Base-by-base conservation (phyloP, 2,888 invertebrate species). In the Melinaea marsaeus region DNA sequence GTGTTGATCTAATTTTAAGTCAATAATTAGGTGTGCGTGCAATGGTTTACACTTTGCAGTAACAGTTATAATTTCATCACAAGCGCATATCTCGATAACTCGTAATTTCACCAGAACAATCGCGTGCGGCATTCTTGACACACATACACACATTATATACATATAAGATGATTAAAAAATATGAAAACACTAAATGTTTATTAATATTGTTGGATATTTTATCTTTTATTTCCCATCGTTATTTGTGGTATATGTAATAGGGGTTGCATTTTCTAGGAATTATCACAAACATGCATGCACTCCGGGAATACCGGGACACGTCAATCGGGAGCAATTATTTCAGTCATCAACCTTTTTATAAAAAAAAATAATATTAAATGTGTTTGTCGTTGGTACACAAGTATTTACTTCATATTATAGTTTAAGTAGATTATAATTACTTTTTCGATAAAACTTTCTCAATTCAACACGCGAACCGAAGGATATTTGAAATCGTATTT, bases 51-150 rank as follows among this genome's bases (percentile, higher is more conserved):
- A n/a, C n/a, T n/a, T n/a, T n/a, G n/a, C n/a, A 63, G 64, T 67
- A 60, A 68, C 68, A 67, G 67, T 67, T 64, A 63, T 32, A 55
- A 62, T 64, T 66, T 69, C 64, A 66, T 69, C 64, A 66, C 66
- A 46, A 55, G 61, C 56, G 47, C 66, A 69, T 60, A 66, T 57
- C 61, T 69, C 64, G 60, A 57, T 65, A 61, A 69, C 66, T 65
- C 60, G 58, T 66, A 75, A 73, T 76, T 78, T 75, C 77, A 74
- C 78, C 69, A 65, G 63, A 65, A 69, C 68, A 66, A 65, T 69
- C 61, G 71, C 73, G 69, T 73, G 70, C 63, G 63, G 69, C 69
- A 71, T 72, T 64, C 73, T 69, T 72, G 72, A 70, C 73, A 74
- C 60, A 69, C 60, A 66, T 65, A 61, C 51, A 58, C 34, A 37